Conservation (phyloP, 1,140 invertebrate species). For the Xylocopa sonorina region DNA sequence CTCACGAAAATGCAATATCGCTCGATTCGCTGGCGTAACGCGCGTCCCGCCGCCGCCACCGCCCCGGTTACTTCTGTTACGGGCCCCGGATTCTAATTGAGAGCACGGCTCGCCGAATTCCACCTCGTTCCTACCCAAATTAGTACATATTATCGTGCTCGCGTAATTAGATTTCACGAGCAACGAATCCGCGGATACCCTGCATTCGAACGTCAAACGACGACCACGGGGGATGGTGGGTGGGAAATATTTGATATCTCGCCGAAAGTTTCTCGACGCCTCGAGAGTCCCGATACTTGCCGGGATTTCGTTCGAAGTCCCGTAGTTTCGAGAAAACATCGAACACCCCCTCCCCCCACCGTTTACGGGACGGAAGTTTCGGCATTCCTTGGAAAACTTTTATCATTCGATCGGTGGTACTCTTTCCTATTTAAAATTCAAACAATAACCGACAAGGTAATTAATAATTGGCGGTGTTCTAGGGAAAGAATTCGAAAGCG, state of each 20-base stretch:
- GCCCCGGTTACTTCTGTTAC: no score
- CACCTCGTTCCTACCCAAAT: no score
- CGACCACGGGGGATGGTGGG: no score
- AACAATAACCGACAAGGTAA: neutral
- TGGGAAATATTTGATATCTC: neutral
- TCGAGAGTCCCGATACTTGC: neutral
- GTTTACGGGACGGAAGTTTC: neutral
- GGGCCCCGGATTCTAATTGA: no score
- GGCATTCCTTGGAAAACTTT: neutral
- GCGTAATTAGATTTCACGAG: no score
- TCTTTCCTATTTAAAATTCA: slow-evolving; percentile 8
- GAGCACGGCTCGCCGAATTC: neutral
- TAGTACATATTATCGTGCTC: no score
- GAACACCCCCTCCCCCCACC: no score
- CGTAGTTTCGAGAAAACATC: neutral
- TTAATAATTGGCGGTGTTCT: neutral
- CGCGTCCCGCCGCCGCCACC: no score
- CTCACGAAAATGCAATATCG: slow-evolving; percentile 28
- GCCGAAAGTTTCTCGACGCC: neutral
- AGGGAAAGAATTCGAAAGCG: slow-evolving; percentile 17
- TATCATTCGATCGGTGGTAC: neutral
- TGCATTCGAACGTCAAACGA: no score
- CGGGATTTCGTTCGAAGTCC: neutral
- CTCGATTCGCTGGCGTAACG: neutral
- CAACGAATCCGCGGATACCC: no score